A percentile compares a stretch with the other conserved stretches of the same genome.
These are phyloP conservation scores for Chrysochloris asiatica DNA, from an alignment of 2,113 vertebrate genomes.

Conservation along the genomic window DNA sequence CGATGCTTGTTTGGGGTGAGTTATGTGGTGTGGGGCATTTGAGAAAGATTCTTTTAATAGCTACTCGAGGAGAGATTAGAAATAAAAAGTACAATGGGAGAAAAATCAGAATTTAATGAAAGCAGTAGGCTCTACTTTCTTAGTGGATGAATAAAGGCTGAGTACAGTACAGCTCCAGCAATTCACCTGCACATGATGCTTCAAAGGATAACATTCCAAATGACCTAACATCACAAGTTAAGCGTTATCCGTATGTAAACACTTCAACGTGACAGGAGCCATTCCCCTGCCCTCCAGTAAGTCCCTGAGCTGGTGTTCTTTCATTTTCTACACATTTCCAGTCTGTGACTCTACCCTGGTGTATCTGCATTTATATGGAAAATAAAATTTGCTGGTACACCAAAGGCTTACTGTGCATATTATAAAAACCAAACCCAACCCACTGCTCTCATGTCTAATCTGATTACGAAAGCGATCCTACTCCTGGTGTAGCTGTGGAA, in stretches of 20 bases:
- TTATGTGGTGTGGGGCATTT: neutral
- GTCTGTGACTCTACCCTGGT: neutral
- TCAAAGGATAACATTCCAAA: neutral
- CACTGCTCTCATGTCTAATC: too few species aligned
- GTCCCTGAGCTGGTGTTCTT: neutral
- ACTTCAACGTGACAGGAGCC: accelerated
- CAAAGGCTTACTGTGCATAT: accelerated
- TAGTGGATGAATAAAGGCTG: neutral
- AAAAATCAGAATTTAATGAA: neutral
- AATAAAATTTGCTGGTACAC: neutral
- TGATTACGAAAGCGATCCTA: too few species aligned
- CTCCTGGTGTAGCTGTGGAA: too few species aligned
- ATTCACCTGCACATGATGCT: too few species aligned
- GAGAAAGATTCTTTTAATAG: neutral
- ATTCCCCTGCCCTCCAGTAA: neutral
- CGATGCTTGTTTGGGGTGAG: neutral
- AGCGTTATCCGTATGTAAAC: neutral
- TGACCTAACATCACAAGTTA: neutral
- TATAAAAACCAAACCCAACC: too few species aligned
- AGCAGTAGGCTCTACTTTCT: neutral
- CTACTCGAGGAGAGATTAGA: neutral
- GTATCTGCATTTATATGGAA: too few species aligned
- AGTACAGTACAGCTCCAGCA: too few species aligned
- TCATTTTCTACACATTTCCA: neutral
- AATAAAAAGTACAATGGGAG: neutral